phyloP scores from a whole-genome alignment of 2,113 vertebrate genomes.

The Thoracochromis brauschi region DNA sequence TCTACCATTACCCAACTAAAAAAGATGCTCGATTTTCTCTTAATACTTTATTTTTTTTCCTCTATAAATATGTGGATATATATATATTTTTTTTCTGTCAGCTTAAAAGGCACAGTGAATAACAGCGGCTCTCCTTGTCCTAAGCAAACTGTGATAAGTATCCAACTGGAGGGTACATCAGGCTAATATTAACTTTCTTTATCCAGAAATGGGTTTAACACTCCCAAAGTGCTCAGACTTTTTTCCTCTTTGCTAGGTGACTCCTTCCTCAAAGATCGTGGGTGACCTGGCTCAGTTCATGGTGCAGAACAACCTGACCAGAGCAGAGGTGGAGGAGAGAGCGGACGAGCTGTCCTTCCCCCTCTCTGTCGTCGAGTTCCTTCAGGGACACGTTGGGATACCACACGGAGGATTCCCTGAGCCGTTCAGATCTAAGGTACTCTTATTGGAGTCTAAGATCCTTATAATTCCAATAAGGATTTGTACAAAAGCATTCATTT shows the following conservation, averaged over 20 bases:
- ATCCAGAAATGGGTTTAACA: background rate
- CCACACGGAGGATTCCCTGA: slow-evolving; percentile 91
- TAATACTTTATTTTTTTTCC: background rate
- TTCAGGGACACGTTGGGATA: slow-evolving; percentile 86
- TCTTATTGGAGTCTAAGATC: background rate
- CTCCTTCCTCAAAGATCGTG: slow-evolving; percentile 92
- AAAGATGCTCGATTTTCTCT: background rate
- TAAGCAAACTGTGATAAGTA: background rate
- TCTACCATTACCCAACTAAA: background rate
- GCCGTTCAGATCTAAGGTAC: slow-evolving; percentile 85
- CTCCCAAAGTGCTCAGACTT: background rate
- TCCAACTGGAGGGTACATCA: background rate
- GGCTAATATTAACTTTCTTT: background rate
- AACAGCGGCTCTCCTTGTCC: background rate
- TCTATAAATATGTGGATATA: background rate
- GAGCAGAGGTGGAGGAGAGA: slow-evolving; percentile 79
- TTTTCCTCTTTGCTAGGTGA: slow-evolving; percentile 71
- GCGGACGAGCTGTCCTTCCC: slow-evolving; percentile 93
- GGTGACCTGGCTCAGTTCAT: slow-evolving; percentile 96
- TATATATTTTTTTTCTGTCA: rapidly evolving
- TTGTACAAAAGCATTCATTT: background rate
- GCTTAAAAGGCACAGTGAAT: background rate
- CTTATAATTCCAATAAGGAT: background rate
- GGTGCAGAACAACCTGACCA: slow-evolving; percentile 87
- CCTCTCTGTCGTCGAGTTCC: slow-evolving; percentile 86